These are phyloP conservation scores for Plectropomus leopardus DNA, from an alignment of 2,113 vertebrate genomes.

Conservation along the genomic window DNA sequence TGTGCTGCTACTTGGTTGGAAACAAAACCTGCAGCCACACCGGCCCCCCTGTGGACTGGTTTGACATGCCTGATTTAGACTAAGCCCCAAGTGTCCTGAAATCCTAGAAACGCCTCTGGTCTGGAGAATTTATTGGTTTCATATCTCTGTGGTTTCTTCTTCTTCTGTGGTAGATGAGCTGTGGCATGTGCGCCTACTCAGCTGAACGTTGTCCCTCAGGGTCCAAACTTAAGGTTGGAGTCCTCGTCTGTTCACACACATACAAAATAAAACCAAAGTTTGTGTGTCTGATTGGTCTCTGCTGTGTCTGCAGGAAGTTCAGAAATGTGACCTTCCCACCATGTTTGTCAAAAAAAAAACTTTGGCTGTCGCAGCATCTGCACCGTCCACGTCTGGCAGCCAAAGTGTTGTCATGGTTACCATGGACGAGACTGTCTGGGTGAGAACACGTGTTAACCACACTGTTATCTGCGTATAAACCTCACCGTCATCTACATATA, in stretches of 20 bases:
- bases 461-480: too few species aligned
- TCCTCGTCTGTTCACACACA: background rate
- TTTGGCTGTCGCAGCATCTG: conserved; percentile 88
- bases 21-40: too few species aligned
- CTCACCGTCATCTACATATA: too few species aligned
- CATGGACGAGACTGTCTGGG: conserved; percentile 92
- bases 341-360: conserved; percentile 29
- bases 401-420: conserved; percentile 92
- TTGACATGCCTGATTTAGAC: too few species aligned
- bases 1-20: too few species aligned
- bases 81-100: too few species aligned
- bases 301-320: conserved; percentile 54
- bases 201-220: conserved; percentile 82
- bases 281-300: background rate
- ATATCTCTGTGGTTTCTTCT: background rate
- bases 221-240: conserved; percentile 87
- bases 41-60: too few species aligned
- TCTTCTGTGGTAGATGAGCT: conserved; percentile 84
- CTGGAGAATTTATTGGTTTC: too few species aligned
- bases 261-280: too few species aligned
- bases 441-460: conserved; percentile 74
- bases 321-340: conserved; percentile 81
- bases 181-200: conserved; percentile 79
- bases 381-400: conserved; percentile 80
- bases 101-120: too few species aligned